Evolutionary conservation across 2,113 vertebrate species (phyloP), one percentile per base, ranked within the genome.

Genomic region (Pedetes capensis): DNA sequence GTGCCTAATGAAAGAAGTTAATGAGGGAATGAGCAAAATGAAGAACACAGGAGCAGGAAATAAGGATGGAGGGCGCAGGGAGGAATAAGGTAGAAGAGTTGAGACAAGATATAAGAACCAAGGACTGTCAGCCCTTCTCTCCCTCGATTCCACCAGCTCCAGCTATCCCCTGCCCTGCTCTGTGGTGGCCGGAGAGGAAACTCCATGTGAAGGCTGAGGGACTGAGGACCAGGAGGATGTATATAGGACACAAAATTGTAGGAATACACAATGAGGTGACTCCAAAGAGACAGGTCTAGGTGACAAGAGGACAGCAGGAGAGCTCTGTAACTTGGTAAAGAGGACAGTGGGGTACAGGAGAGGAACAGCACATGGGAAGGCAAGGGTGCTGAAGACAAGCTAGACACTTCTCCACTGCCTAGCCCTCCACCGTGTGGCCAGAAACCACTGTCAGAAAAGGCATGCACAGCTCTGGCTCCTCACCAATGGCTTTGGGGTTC

Each of bases 31-130:
- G 14, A 69, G 14, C 10, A 57, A 42, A 44, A 32, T 34, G 49
- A 80, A 87, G 53, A 55, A 84, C 59, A 37, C 1, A 86, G 27
- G 27, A 84, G 55, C n/a, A 6, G 37, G 75, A 80, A 93, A 68
- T 34, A 89, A 95, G 66, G 18, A 47, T 29, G 12, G 22, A 55
- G 25, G 17, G 13, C n/a, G 12, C 2, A 5, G 14, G n/a, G 10
- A 61, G 18, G 66, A 75, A 80, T 37, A 63, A 53, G 5, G 23
- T 69, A 2, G 37, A 53, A 89, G 37, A 3, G 20, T 80, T 69
- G 63, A 69, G 29, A 63, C 4, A 84, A 80, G n/a, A 72, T 7
- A 71, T 10, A 32, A 25, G 59, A 64, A 25, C 17, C 12, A 12
- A 59, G 29, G 13, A 61, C 69, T 39, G 9, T 25, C 34, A 55